Base-by-base conservation (phyloP, 2,797 vertebrate genomes). In the Hirundo rustica region DNA sequence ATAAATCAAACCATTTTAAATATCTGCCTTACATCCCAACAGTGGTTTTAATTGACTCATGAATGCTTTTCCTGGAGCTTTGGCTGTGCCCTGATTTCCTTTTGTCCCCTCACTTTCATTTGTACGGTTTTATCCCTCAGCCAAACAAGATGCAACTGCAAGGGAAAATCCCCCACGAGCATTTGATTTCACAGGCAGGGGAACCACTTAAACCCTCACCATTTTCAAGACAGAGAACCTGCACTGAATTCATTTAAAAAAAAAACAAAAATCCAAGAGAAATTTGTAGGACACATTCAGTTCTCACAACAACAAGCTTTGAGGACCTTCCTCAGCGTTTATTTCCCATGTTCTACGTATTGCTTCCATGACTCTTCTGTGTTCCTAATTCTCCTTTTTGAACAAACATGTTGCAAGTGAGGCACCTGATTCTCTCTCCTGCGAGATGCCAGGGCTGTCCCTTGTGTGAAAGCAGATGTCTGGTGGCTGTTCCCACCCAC, bases 181-280 rank as follows among this genome's bases (percentile, higher is more conserved):
- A 50, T 29, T 27, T 36, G 34, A 81, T 72, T 89, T 68, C 50
- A 77, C 9, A 29, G 72, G 32, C 45, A 72, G 32, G 8, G 22
- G 57, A 88, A 51, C 11, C 17, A 23, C 64, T 19, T n/a, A 88
- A 71, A 68, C 14, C 14, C 23, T 29, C 3, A 0, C 7, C 36
- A 23, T 19, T n/a, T 21, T 10, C 68, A 75, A 93, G 47, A 30
- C 44, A 62, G 38, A 76, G 53, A 93, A 76, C 16, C 22, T 53
- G 20, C 0, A 0, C 8, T 20, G 16, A 45, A 14, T 11, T 16
- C 0, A 0, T 29, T 21, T 67, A 73, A 38, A 60, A 7, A 3
- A 17, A 4, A 44, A 60, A 53, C 11, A 21, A 71, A 73, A 40
- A 61, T 10, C 3, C 11, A 4, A 44, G 60, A 53, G 6, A 65